phyloP scores from a whole-genome alignment of 2,888 invertebrate species.

The Formica aserva region DNA sequence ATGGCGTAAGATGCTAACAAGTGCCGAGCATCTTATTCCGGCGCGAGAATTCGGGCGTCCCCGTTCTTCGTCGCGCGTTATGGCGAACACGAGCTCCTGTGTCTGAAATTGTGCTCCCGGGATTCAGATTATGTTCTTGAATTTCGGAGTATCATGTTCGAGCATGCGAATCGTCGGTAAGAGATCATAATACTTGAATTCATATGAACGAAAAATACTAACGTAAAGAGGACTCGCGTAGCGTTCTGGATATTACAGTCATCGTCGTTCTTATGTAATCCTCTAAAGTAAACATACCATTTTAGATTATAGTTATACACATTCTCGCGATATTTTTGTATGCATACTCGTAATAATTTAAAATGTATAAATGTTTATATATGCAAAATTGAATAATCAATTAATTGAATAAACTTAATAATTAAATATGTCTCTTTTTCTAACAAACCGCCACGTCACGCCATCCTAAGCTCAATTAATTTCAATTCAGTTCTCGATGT shows the following conservation, averaged over 20 bases:
- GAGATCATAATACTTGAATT: conserved; percentile 52
- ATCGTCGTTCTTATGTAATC: neutral
- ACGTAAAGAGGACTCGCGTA: neutral
- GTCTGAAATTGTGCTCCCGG: conserved; percentile 52
- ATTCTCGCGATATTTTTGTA: neutral
- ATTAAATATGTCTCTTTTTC: neutral
- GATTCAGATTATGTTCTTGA: conserved; percentile 60
- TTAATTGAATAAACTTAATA: neutral
- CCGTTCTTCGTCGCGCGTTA: conserved; percentile 31
- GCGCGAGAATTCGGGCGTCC: conserved; percentile 21
- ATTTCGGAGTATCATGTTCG: conserved; percentile 50
- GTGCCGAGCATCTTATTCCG: conserved; percentile 50
- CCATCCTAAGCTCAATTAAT: conserved; percentile 10
- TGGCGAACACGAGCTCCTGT: conserved; percentile 49
- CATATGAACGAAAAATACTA: conserved; percentile 38
- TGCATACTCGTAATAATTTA: neutral
- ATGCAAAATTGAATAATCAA: neutral
- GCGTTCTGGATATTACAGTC: neutral
- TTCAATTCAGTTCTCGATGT: conserved; percentile 3
- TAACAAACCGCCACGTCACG: neutral
- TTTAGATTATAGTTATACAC: neutral
- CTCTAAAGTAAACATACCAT: neutral
- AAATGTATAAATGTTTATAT: neutral
- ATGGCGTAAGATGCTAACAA: conserved; percentile 43
- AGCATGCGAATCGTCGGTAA: conserved; percentile 42